These are phyloP conservation scores for Melanocharis versteri DNA, from an alignment of 2,113 vertebrate species.

Conservation along the genomic window DNA sequence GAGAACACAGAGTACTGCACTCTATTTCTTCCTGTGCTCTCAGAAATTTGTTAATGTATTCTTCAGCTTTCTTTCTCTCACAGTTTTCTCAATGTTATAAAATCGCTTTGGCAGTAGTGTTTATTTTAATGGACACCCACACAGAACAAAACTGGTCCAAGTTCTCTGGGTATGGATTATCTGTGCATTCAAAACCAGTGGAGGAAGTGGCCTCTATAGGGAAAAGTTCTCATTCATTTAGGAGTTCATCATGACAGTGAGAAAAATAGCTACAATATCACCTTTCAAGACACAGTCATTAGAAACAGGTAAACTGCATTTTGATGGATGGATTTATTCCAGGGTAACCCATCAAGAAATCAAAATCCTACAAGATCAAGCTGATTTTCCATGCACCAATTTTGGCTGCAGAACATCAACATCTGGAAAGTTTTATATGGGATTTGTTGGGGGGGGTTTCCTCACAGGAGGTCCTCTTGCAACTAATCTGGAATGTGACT, in stretches of 20 bases:
- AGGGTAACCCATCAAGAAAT: neutral
- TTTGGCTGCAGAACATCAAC: neutral
- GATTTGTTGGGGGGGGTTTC: neutral
- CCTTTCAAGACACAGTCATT: neutral
- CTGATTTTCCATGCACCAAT: neutral
- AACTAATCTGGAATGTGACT: neutral
- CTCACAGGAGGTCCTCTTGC: neutral
- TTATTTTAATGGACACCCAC: neutral
- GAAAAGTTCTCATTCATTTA: neutral
- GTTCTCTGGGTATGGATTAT: neutral
- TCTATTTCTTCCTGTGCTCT: neutral
- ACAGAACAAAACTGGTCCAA: neutral
- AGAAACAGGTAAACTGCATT: neutral
- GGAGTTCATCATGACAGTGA: neutral
- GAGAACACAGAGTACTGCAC: rapidly evolving
- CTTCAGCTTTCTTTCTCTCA: neutral
- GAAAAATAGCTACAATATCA: neutral
- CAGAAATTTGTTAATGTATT: neutral
- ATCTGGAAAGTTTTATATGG: neutral
- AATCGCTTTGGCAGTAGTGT: neutral
- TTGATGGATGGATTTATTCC: neutral
- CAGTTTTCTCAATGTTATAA: neutral
- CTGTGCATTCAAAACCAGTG: neutral
- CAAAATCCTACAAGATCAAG: neutral
- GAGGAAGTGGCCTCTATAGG: neutral